Evolutionary conservation across 2,888 invertebrate species (phyloP).

Genomic region (Euplexia lucipara): DNA sequence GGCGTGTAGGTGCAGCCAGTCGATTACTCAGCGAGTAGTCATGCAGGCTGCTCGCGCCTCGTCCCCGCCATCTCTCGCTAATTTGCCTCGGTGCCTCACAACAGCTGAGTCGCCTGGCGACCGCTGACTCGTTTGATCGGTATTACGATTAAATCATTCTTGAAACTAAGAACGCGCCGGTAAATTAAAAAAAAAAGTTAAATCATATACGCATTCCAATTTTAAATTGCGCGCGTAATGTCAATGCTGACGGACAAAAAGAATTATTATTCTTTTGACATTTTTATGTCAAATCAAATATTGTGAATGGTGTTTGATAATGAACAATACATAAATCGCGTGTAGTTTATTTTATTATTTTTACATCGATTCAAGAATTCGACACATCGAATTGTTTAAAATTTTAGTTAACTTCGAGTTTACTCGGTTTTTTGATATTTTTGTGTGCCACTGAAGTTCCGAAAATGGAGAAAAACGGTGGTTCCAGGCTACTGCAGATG

Average conservation of each 20-base stretch:
- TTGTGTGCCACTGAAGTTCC: constrained; percentile 59
- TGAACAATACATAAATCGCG: constrained; percentile 76
- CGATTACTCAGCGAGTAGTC: constrained; percentile 86
- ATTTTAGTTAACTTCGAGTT: constrained; percentile 73
- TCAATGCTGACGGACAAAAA: constrained; percentile 33
- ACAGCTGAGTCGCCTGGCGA: constrained; percentile 84
- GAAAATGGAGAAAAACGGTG: constrained; percentile 84
- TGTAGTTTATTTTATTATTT: constrained; percentile 69
- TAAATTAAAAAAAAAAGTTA: constrained; percentile 42
- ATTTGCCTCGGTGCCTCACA: constrained; percentile 70
- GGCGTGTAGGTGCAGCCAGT: constrained; percentile 82
- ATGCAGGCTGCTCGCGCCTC: constrained; percentile 79
- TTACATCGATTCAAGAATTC: constrained; percentile 50
- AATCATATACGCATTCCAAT: constrained; percentile 46
- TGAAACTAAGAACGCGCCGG: constrained; percentile 52
- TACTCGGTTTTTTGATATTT: constrained; percentile 50
- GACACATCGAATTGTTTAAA: constrained; percentile 56
- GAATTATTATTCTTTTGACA: constrained; percentile 48
- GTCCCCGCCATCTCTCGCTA: constrained; percentile 77
- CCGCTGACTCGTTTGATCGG: constrained; percentile 85
- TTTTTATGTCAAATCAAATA: constrained; percentile 84
- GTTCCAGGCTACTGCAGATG: constrained; percentile 86
- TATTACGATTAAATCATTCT: constrained; percentile 63
- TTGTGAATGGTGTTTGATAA: constrained; percentile 76
- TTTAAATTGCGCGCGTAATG: constrained; percentile 55